These are phyloP conservation scores for Eulemur mongoz DNA, from an alignment of 2,797 vertebrate species.

Conservation along the genomic window DNA sequence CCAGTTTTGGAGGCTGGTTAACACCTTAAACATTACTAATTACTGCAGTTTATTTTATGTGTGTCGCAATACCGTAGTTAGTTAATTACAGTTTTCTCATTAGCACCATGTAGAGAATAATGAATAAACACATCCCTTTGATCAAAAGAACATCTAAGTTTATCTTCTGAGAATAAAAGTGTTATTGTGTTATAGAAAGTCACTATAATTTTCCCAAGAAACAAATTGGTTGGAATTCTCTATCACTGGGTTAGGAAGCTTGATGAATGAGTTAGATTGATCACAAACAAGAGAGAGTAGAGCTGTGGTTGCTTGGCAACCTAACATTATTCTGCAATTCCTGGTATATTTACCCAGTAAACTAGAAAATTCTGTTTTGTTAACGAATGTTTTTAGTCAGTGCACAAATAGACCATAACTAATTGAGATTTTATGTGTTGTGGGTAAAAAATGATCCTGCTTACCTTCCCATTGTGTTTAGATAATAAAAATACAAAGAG, in stretches of 20 bases:
- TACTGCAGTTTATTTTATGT: constrained; percentile 82
- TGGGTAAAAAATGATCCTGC: constrained; percentile 46
- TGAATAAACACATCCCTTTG: constrained; percentile 82
- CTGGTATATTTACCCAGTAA: constrained; percentile 83
- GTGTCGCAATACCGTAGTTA: constrained; percentile 73
- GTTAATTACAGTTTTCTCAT: constrained; percentile 86
- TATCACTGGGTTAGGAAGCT: constrained; percentile 78
- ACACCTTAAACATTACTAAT: constrained; percentile 84
- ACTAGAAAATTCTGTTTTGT: constrained; percentile 83
- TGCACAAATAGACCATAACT: constrained; percentile 74
- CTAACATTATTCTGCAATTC: constrained; percentile 84
- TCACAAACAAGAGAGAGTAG: constrained; percentile 82
- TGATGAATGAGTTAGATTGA: constrained; percentile 86
- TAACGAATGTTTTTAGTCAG: constrained; percentile 59
- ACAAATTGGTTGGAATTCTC: constrained; percentile 81
- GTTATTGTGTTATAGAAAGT: constrained; percentile 82
- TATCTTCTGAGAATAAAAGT: constrained; percentile 83
- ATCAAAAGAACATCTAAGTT: constrained; percentile 86
- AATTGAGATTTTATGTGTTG: constrained; percentile 58
- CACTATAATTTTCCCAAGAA: constrained; percentile 83
- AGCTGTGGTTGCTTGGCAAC: constrained; percentile 88
- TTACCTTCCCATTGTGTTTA: constrained; percentile 44
- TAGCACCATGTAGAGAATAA: constrained; percentile 83
- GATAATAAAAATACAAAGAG: neutral
- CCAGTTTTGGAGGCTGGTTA: constrained; percentile 77